These are phyloP conservation scores for Drosophila robusta DNA, from an alignment of 2,888 invertebrate genomes.

Conservation along the genomic window DNA sequence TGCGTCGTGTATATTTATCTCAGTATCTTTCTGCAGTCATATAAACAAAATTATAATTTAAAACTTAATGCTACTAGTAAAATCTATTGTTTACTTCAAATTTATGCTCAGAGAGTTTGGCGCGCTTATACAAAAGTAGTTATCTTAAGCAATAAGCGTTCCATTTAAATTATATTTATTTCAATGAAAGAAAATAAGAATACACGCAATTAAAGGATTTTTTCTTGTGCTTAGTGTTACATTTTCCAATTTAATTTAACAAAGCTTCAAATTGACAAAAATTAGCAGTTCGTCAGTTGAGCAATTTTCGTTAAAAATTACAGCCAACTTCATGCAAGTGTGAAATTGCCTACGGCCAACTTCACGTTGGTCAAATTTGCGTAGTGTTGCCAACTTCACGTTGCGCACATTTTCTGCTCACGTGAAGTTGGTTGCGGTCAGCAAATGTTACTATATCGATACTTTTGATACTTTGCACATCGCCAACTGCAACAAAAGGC, in stretches of 20 bases:
- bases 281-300: constrained; percentile 23
- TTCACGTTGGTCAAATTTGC: constrained; percentile 4
- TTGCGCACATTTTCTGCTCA: not conserved
- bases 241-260: too few relatives aligned
- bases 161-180: not conserved
- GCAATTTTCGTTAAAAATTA: constrained; percentile 24
- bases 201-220: not conserved
- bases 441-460: constrained; percentile 7
- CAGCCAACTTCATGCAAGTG: not conserved
- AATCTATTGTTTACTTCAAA: too few relatives aligned
- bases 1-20: not conserved
- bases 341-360: constrained; percentile 1
- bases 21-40: too few relatives aligned
- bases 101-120: too few relatives aligned
- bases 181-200: too few relatives aligned
- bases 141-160: not conserved
- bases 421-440: constrained; percentile 7
- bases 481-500: constrained; percentile 35
- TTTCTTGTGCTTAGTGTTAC: too few relatives aligned
- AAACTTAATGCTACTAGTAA: not conserved
- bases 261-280: not conserved
- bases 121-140: too few relatives aligned
- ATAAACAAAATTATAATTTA: not conserved
- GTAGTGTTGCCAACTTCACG: not conserved
- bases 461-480: constrained; percentile 6